A percentile compares a stretch with the other conserved stretches of the same genome.
Evolutionary conservation across 2,888 invertebrate species (phyloP).

Genomic region (Amphipoea oculea): DNA sequence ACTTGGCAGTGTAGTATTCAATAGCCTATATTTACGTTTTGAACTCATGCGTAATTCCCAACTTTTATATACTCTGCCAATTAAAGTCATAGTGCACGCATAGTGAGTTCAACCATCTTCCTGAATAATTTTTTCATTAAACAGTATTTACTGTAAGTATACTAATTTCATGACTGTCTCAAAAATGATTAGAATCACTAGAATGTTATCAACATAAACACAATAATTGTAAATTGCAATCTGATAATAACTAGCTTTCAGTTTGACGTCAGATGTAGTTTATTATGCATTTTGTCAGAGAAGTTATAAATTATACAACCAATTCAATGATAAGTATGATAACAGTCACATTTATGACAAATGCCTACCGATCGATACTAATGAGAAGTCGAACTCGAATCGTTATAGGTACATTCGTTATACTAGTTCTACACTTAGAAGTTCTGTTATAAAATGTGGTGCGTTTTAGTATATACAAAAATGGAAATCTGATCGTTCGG

Average conservation of each 20-base stretch:
- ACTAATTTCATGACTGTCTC: neutral
- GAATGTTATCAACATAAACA: neutral
- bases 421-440: neutral
- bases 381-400: neutral
- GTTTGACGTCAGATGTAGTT: neutral
- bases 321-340: neutral
- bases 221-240: neutral
- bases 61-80: constrained; percentile 11
- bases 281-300: neutral
- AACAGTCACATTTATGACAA: neutral
- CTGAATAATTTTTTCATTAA: neutral
- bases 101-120: no score
- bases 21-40: constrained; percentile 2
- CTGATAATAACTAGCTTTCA: constrained; percentile 2
- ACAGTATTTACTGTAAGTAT: neutral
- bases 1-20: neutral
- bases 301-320: neutral
- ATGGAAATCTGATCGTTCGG: neutral
- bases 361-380: constrained; percentile 1
- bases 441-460: neutral
- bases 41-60: constrained; percentile 5
- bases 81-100: no score
- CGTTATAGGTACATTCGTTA: neutral
- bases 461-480: neutral
- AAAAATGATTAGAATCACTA: neutral